A percentile compares a stretch with the other conserved stretches of the same genome.
Conservation (phyloP, 2,888 invertebrate genomes). For the Parnassius orleans region DNA sequence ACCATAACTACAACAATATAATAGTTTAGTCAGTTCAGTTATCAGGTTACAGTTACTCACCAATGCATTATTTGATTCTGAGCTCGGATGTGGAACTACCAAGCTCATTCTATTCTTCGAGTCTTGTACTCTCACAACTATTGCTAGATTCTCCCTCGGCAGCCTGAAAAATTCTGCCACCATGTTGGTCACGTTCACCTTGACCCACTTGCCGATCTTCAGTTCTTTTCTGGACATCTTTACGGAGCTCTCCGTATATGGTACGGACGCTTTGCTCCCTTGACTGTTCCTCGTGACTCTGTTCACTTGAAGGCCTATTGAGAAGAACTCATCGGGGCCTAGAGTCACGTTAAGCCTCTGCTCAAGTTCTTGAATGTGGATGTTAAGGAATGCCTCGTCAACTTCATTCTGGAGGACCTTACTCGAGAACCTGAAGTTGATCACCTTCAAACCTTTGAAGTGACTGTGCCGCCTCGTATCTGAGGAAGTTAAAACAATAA, state of each 20-base stretch:
- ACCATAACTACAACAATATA: too few species aligned
- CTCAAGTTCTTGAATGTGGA: conserved; percentile 82
- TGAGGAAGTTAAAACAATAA: conserved; percentile 47
- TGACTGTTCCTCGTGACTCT: conserved; percentile 67
- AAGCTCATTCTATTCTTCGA: conserved; percentile 82
- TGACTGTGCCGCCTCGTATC: conserved; percentile 85
- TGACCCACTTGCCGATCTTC: conserved; percentile 85
- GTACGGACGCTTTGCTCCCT: conserved; percentile 65
- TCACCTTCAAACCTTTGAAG: conserved; percentile 84
- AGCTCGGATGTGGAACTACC: conserved; percentile 85
- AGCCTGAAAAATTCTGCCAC: conserved; percentile 89
- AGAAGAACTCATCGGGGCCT: conserved; percentile 60
- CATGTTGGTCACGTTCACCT: conserved; percentile 87
- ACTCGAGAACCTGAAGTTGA: conserved; percentile 87
- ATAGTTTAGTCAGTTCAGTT: too few species aligned
- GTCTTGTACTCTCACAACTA: conserved; percentile 86
- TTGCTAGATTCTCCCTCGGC: conserved; percentile 87
- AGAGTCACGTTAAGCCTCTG: conserved; percentile 54
- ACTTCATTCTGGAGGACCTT: conserved; percentile 86
- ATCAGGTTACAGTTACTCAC: conserved; percentile 46
- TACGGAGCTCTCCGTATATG: conserved; percentile 61
- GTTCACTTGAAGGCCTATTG: conserved; percentile 64
- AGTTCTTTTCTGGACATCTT: conserved; percentile 76
- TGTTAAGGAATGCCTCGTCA: conserved; percentile 84
- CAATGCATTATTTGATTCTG: conserved; percentile 75